Percentiles rank a stretch among this genome's conserved stretches.
These are phyloP conservation scores for Cydia pomonella DNA, from an alignment of 1,140 invertebrate genomes.

Conservation along the genomic window DNA sequence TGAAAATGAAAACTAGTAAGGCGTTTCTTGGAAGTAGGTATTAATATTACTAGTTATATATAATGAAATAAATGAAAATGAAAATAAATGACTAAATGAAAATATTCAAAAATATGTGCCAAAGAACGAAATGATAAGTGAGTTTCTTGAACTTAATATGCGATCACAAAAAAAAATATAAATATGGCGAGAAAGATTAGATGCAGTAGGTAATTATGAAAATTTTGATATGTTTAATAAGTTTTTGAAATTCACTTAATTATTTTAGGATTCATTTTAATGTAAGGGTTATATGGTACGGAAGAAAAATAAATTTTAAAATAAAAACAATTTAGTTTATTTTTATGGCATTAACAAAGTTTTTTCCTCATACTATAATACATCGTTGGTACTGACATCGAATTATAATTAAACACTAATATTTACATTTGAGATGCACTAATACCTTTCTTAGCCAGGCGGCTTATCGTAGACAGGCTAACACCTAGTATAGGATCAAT, in stretches of 20 bases:
- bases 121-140: too few relatives aligned
- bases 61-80: too few relatives aligned
- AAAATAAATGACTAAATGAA: too few relatives aligned
- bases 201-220: too few relatives aligned
- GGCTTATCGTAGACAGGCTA: slow-evolving; percentile 63
- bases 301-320: slow-evolving; percentile 71
- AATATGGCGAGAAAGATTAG: too few relatives aligned
- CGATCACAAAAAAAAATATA: too few relatives aligned
- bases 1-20: too few relatives aligned
- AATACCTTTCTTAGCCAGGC: slow-evolving; percentile 62
- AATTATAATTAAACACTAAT: slow-evolving; percentile 68
- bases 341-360: slow-evolving; percentile 78
- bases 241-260: slow-evolving; percentile 9
- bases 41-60: too few relatives aligned
- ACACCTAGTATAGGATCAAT: slow-evolving; percentile 59
- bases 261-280: slow-evolving; percentile 4
- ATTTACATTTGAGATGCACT: slow-evolving; percentile 68
- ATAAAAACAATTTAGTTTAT: slow-evolving; percentile 80
- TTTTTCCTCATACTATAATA: slow-evolving; percentile 68
- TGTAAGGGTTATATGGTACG: slow-evolving; percentile 15
- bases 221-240: neutral
- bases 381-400: slow-evolving; percentile 78
- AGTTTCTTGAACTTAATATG: too few relatives aligned
- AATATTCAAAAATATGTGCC: too few relatives aligned
- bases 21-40: too few relatives aligned